Evolutionary conservation across 2,113 vertebrate species (phyloP), one percentile per base, ranked within the genome.

Genomic region (Platichthys flesus): DNA sequence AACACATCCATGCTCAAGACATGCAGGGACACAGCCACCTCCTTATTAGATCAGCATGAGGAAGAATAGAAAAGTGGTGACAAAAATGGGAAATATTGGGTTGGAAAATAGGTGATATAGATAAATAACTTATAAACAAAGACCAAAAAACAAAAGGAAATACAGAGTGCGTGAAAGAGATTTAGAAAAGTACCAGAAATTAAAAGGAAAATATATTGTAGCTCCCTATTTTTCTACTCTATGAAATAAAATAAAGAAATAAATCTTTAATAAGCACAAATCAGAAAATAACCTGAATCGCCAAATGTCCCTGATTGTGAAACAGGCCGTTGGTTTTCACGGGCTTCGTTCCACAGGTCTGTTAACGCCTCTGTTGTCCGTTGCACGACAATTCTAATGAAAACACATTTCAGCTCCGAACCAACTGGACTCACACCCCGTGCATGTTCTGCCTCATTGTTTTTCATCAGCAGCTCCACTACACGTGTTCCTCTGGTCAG

Each of bases 401-500:
- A n/a, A 4, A 71, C 52, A 35, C 42, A 23, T 60, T 37, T 74
- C 49, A 23, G n/a, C 45, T 67, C n/a, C 23, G 13, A 52, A 13
- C 15, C 45, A 69, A 58, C 21, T 54, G 55, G 28, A 40, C 21
- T 18, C 45, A 59, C 52, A 52, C 15, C 12, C 24, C 21, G 31
- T 59, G 5, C 42, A 74, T 69, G 71, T 69, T 72, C 26, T 8
- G 5, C 42, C 47, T 72, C n/a, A 47, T 61, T 51, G 37, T 71
- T 28, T 78, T 51, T 69, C 10, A 59, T 72, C 56, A 54, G 35
- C 51, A 4, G 42, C 40, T 67, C 52, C 31, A 24, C 9, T 13
- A 35, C 54, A 35, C 61, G 24, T 23, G 9, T 28, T 71, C 16
- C 26, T 67, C 23, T 23, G 23, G 15, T 59, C 6, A 26, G 42